Evolutionary conservation across 2,888 invertebrate species (phyloP).

Genomic region (Halocaridina rubra): DNA sequence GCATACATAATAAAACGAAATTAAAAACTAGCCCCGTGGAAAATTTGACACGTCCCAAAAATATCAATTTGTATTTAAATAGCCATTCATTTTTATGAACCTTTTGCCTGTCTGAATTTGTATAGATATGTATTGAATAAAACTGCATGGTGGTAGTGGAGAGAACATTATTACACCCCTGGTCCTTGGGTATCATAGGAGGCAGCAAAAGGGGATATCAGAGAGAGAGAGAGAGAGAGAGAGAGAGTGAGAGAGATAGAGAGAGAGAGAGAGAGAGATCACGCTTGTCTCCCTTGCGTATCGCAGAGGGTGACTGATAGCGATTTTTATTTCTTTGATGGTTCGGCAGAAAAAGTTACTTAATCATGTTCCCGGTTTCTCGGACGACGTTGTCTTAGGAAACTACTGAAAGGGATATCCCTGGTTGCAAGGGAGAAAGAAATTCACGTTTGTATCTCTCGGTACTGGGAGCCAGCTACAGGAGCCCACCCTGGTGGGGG

Average conservation of each 20-base stretch:
- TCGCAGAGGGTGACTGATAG: too few species aligned
- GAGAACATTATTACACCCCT: background rate
- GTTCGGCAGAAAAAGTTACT: too few species aligned
- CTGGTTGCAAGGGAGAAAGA: too few species aligned
- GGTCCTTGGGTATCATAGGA: background rate
- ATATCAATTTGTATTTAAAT: background rate
- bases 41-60: background rate
- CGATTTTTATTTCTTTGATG: too few species aligned
- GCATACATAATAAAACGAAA: background rate
- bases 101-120: background rate
- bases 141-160: background rate
- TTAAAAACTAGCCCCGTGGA: background rate
- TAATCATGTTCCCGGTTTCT: too few species aligned
- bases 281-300: too few species aligned
- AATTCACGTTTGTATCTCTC: too few species aligned
- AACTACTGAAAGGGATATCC: too few species aligned
- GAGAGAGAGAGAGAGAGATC: conserved; percentile 2
- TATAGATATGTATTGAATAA: background rate
- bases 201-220: background rate
- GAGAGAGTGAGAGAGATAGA: conserved; percentile 4
- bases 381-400: too few species aligned
- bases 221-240: conserved; percentile 7
- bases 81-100: background rate
- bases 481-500: too few species aligned
- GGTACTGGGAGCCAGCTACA: too few species aligned